Percentiles rank a stretch among this genome's conserved stretches.
phyloP scores from a whole-genome alignment of 2,113 vertebrate species.

The Zosterops pallidus region DNA sequence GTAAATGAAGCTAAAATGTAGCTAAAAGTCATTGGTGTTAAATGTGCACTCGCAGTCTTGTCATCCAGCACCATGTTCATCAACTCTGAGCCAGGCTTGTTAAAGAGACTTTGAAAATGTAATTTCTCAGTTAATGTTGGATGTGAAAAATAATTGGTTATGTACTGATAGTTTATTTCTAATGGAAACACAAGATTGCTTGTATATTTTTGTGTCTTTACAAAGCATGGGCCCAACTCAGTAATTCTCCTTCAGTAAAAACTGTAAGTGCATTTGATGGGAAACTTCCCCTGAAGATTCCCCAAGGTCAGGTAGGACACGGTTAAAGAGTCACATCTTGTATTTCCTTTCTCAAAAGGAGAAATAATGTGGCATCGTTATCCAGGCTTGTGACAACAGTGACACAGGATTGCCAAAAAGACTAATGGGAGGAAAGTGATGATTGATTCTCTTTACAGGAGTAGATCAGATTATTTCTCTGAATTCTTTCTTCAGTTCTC shows the following conservation, averaged over 20 bases:
- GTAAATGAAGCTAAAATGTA: neutral
- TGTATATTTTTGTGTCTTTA: neutral
- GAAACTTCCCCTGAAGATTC: neutral
- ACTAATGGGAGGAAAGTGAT: conserved; percentile 18
- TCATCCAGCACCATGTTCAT: accelerated
- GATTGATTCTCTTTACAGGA: conserved; percentile 28
- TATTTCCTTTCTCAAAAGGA: neutral
- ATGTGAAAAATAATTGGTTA: neutral
- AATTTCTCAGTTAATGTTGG: neutral
- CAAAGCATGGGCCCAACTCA: neutral
- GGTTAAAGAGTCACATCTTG: neutral
- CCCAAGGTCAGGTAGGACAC: conserved; percentile 20
- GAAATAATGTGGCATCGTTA: conserved; percentile 41
- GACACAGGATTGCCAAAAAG: conserved; percentile 33
- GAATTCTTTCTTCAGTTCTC: neutral
- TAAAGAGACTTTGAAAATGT: neutral
- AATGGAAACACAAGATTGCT: neutral
- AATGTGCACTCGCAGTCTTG: neutral
- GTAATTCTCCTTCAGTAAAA: neutral
- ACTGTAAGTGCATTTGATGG: neutral
- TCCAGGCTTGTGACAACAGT: conserved; percentile 15
- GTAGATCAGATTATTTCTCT: conserved; percentile 27
- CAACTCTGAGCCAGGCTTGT: neutral
- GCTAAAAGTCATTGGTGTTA: neutral
- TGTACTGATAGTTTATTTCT: neutral